Conservation (phyloP, 2,888 invertebrate species). For the Copidosoma aretas region DNA sequence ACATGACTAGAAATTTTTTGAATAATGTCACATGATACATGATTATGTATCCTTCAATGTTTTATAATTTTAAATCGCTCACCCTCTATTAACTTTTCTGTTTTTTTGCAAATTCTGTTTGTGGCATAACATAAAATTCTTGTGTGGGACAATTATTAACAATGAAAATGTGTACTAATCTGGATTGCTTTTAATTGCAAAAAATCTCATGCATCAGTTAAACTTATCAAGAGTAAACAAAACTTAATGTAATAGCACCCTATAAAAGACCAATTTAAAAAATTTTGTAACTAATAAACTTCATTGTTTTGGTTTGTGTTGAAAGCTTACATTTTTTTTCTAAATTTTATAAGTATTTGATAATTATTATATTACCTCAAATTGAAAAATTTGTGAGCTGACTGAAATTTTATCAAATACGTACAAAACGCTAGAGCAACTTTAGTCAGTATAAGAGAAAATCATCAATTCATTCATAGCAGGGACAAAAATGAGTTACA, state of each 20-base stretch:
- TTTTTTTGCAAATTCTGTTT: conserved; percentile 3
- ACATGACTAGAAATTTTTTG: neutral
- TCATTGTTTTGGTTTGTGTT: neutral
- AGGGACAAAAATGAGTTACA: neutral
- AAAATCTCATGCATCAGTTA: neutral
- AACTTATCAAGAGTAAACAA: too few relatives aligned
- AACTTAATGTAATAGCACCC: neutral
- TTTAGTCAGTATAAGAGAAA: neutral
- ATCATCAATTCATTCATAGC: neutral
- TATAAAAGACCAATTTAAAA: neutral
- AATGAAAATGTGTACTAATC: neutral
- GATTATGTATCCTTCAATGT: neutral
- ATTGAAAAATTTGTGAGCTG: too few relatives aligned
- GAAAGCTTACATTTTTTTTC: too few relatives aligned
- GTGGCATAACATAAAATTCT: neutral
- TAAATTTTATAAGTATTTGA: too few relatives aligned
- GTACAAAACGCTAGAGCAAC: too few relatives aligned
- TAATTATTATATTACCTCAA: too few relatives aligned
- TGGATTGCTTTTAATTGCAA: neutral
- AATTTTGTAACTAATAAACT: neutral
- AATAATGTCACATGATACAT: neutral
- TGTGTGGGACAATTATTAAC: conserved; percentile 1
- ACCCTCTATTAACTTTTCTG: neutral
- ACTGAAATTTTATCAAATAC: too few relatives aligned
- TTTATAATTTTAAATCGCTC: neutral